Evolutionary conservation across 2,888 invertebrate genomes (phyloP), one percentile per base, ranked within the genome.

Genomic region (Automeris io): DNA sequence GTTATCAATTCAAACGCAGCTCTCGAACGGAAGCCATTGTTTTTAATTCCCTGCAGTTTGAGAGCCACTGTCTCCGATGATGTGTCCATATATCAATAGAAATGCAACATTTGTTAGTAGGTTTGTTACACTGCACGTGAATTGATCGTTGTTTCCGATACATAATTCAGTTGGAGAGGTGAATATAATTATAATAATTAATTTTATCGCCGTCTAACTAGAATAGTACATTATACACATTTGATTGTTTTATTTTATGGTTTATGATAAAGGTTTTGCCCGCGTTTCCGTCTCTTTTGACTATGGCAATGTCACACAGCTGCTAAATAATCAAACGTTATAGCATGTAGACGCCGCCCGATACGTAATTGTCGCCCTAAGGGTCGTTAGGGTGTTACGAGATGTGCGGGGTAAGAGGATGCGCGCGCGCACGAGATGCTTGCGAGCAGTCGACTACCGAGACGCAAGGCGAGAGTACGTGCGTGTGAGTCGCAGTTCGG

Each of bases 151-250:
- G 50, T 39, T 40, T 43, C 47, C 45, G 68, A 73, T 72, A 69
- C 61, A 57, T 56, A 57, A 46, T 49, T 61, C 45, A 16, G 2
- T 37, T 40, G 31, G 39, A 31, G 49, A 57, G 52, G 63, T 68
- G 72, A 63, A 74, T 72, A 55, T 45, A 55, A 67, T 71, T 70
- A 49, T 26, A 62, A 66, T 68, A 49, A 24, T 29, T 33, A 18
- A 21, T 35, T 41, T 45, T 22, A 18, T 41, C 9, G 12, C 29
- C 38, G 39, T 36, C 18, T n/a, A 29, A 16, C 16, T n/a, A 13
- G 13, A n/a, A 16, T 16, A 2, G 6, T 29, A 26, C n/a, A n/a
- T 8, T 29, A 16, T 8, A 16, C 16, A n/a, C 8, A 8, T 5
- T 16, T 8, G 2, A 29, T 29, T 16, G 3, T 29, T 26, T 26